Evolutionary conservation across 2,888 invertebrate genomes (phyloP).

Genomic region (Lycia hirtaria): DNA sequence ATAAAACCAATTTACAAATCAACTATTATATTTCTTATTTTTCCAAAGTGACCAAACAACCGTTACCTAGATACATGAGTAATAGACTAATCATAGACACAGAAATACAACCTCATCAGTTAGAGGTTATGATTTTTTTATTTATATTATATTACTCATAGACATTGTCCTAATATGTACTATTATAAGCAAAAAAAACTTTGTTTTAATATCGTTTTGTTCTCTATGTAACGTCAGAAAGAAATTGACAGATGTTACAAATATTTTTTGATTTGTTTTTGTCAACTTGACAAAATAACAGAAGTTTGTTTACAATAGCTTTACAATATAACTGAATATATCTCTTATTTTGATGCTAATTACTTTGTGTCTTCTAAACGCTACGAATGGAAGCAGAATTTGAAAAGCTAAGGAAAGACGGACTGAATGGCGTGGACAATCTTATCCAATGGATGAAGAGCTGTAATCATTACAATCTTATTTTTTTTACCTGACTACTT

Average conservation of each 20-base stretch:
- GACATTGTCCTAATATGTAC: too few species aligned
- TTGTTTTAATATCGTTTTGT: too few species aligned
- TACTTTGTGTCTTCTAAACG: not conserved
- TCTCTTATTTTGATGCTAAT: not conserved
- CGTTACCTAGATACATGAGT: too few species aligned
- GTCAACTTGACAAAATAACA: not conserved
- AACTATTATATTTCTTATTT: too few species aligned
- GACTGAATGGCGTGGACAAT: not conserved
- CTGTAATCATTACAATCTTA: not conserved
- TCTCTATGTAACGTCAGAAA: not conserved
- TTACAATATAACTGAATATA: not conserved
- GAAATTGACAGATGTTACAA: not conserved
- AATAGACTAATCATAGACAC: too few species aligned
- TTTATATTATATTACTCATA: too few species aligned
- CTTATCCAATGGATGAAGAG: conserved; percentile 6
- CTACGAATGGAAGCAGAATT: not conserved
- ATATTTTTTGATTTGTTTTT: not conserved
- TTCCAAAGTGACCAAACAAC: too few species aligned
- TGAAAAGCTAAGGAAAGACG: conserved; percentile 5
- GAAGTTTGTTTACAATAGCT: not conserved
- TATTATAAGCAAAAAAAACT: too few species aligned
- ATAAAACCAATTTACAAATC: too few species aligned
- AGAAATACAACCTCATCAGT: too few species aligned
- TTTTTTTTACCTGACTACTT: too few species aligned
- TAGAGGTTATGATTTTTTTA: too few species aligned